A percentile compares a stretch with the other conserved stretches of the same genome.
phyloP scores from a whole-genome alignment of 2,797 vertebrate genomes.

The Podargus strigoides region DNA sequence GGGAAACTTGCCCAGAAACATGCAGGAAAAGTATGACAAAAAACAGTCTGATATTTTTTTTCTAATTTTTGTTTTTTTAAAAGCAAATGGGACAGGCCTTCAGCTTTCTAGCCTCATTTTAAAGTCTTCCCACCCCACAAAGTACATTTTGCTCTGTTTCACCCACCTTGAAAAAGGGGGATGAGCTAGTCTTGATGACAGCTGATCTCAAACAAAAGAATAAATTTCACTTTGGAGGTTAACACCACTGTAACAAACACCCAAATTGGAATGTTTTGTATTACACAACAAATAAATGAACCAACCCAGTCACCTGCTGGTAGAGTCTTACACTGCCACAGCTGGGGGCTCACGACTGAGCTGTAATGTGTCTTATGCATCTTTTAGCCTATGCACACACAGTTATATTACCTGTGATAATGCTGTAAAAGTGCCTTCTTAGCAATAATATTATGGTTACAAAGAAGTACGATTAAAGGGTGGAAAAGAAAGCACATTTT shows the following conservation, averaged over 20 bases:
- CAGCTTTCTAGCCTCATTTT: constrained; percentile 15
- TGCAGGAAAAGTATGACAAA: not conserved
- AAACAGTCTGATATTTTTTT: not conserved
- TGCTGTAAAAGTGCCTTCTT: not conserved
- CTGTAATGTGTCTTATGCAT: not conserved
- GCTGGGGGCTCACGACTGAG: not conserved
- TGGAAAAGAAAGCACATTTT: not conserved
- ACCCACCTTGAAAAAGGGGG: not conserved
- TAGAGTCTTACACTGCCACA: not conserved
- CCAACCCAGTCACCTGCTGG: not conserved
- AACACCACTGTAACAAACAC: not conserved
- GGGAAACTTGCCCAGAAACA: not conserved
- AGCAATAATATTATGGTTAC: not conserved
- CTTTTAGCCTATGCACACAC: not conserved
- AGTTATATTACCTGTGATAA: not conserved
- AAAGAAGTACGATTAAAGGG: not conserved
- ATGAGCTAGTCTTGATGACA: not conserved
- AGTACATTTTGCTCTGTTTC: not conserved
- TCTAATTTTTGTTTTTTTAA: not conserved
- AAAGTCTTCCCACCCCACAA: not conserved
- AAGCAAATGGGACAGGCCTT: not conserved
- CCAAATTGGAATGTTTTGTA: not conserved
- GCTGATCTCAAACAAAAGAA: not conserved
- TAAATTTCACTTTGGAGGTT: not conserved
- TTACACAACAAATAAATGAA: not conserved